Evolutionary conservation across 35 echinoderm and acorn worm species (phyloP), one percentile per base, ranked within the genome.

Genomic region (Chiridota heheva): DNA sequence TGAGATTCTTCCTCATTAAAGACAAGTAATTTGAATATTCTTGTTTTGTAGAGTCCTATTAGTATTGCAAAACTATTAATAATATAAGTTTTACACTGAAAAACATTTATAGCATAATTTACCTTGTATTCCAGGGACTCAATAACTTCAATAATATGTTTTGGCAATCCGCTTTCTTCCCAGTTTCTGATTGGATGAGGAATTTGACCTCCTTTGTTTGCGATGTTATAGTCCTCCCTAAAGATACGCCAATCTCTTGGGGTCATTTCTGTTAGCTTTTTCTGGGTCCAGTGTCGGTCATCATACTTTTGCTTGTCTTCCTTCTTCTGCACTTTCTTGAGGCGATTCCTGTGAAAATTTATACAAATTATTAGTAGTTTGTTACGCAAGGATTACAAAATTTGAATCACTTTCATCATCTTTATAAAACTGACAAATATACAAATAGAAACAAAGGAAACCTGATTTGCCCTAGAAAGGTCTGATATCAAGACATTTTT

Each of bases 201-300:
- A 44, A 98, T 98, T 39, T 86, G 82, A 8, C 95, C 95, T 26
- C 95, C 95, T 60, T 98, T 98, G 27, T 88, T 92, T 1, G 87
- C 86, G 67, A 98, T 98, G 81, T 92, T 98, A 49, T 92, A 98
- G 43, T 98, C 95, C 60, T 98, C 95, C 42, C 95, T 60, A 76
- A 98, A 98, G 66, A 98, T 98, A 31, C 95, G 84, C 95, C 95
- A 98, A 39, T 98, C 95, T 43, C 95, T 73, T 24, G 88, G 84
- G 0, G 43, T 62, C 95, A 98, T 98, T 85, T 98, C 89, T 0
- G 49, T 29, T 33, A 91, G 65, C 12, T 87, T 88, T 63, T 98
- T 98, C 66, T 98, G 89, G 32, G 69, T 82, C 95, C 95, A 98
- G 58, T 98, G 95, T 27, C 95, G 49, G 68, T 98, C 95, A 30